Conservation (phyloP, 2,797 vertebrate species). For the Monodelphis domestica region DNA sequence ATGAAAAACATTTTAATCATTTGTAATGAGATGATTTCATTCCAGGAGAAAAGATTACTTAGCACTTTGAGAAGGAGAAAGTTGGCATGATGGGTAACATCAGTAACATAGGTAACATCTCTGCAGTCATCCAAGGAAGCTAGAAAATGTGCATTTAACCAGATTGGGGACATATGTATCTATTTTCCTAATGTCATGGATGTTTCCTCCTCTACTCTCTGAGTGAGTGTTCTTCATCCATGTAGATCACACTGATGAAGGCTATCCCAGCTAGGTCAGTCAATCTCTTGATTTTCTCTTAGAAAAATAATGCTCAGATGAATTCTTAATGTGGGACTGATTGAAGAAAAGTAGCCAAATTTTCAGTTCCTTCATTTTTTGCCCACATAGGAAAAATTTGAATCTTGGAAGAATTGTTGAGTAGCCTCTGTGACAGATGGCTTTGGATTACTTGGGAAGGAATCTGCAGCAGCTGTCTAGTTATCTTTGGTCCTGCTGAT, state of each 20-base stretch:
- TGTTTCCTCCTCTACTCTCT: background rate
- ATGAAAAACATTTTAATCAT: background rate
- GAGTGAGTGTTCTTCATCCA: background rate
- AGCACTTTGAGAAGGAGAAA: background rate
- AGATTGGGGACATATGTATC: no score
- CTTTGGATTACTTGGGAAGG: background rate
- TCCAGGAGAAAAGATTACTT: background rate
- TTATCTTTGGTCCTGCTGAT: background rate
- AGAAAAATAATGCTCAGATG: background rate
- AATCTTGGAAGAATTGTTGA: background rate
- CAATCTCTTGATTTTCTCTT: background rate
- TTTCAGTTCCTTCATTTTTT: background rate
- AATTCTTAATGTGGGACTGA: background rate
- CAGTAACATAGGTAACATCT: background rate
- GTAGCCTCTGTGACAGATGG: background rate
- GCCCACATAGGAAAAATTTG: background rate
- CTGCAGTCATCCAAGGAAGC: background rate
- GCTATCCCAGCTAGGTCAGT: background rate
- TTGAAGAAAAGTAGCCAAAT: background rate
- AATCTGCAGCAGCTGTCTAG: background rate
- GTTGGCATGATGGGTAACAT: background rate
- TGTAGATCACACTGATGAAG: background rate
- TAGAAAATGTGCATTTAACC: background rate
- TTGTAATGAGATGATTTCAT: background rate
- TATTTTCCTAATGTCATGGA: background rate